phyloP scores from a whole-genome alignment of 1,140 invertebrate species.

The Lepeophtheirus salmonis region DNA sequence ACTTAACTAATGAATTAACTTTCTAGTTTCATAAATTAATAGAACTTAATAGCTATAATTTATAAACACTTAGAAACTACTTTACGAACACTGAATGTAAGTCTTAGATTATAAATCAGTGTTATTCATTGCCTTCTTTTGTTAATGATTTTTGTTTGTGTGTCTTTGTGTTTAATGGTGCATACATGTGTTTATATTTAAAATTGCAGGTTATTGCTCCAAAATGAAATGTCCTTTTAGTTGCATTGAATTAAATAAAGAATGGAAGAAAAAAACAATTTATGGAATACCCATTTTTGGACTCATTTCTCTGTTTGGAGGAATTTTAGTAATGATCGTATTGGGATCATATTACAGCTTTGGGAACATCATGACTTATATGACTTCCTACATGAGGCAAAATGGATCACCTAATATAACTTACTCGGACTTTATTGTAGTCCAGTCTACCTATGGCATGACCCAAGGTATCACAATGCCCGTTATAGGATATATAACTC shows the following conservation, averaged over 20 bases:
- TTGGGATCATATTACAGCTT: slow-evolving; percentile 7
- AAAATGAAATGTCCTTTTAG: not conserved
- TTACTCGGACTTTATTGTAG: slow-evolving; percentile 18
- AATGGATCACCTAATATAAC: slow-evolving; percentile 19
- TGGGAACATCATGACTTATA: slow-evolving; percentile 16
- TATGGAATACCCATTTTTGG: not conserved
- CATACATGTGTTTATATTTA: too few relatives aligned
- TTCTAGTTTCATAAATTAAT: too few relatives aligned
- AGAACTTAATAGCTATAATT: too few relatives aligned
- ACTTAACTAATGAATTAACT: too few relatives aligned
- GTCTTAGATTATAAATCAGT: too few relatives aligned
- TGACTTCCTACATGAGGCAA: slow-evolving; percentile 18
- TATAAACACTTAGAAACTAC: too few relatives aligned
- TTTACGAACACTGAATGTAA: too few relatives aligned
- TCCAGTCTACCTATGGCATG: slow-evolving; percentile 15
- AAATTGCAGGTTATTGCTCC: too few relatives aligned
- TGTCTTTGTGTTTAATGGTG: too few relatives aligned
- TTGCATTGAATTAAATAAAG: not conserved
- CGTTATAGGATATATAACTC: slow-evolving; percentile 8
- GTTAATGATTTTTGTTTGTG: too few relatives aligned
- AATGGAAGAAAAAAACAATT: not conserved
- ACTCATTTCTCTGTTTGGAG: not conserved
- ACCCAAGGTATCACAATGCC: slow-evolving; percentile 14
- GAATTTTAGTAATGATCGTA: not conserved
- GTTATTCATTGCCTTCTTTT: too few relatives aligned